Evolutionary conservation across 2,888 invertebrate species (phyloP), one percentile per base, ranked within the genome.

Genomic region (Exocentrus adspersus): DNA sequence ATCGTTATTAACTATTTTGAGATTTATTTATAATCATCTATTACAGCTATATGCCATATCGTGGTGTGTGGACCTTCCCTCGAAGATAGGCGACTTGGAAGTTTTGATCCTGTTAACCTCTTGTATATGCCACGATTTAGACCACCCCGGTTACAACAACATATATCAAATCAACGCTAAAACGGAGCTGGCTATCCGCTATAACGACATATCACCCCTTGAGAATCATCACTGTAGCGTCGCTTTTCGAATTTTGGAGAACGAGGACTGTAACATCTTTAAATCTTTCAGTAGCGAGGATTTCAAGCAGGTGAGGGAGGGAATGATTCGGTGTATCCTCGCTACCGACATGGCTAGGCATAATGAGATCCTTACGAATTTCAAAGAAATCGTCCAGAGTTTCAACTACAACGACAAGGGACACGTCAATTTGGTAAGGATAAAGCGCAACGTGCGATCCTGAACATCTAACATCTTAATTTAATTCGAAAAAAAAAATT

Each of bases 181-280:
- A 77, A 93, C 93, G 43, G 93, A 93, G 79, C 83, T 93, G 77
- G 93, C 93, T 24, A 86, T 93, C 70, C 87, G 93, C 79, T 93
- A 93, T 84, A 93, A 93, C 82, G 93, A 93, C 84, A 92, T 93
- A 78, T 93, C 92, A 56, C 93, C 93, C 2, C 83, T 93, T 79
- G 93, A 93, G 82, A 93, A 93, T 82, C 93, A 93, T 81, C 93
- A 93, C 80, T 93, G 93, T 82, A 92, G 92, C 67, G 91, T 93
- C 73, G 91, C 93, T 46, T 93, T 93, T 51, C 88, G 92, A 66
- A 88, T 93, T 71, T 85, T 93, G 72, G 91, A 91, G 78, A 88
- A 91, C 77, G 89, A 91, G 59, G 91, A 92, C 77, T 91, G 91
- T 81, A 93, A 93, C 82, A 91, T 93, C 72, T 89, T 93, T 79